Percentiles rank a stretch among this genome's conserved stretches.
phyloP scores from a whole-genome alignment of 1,140 invertebrate genomes.

The Amphibalanus amphitrite region DNA sequence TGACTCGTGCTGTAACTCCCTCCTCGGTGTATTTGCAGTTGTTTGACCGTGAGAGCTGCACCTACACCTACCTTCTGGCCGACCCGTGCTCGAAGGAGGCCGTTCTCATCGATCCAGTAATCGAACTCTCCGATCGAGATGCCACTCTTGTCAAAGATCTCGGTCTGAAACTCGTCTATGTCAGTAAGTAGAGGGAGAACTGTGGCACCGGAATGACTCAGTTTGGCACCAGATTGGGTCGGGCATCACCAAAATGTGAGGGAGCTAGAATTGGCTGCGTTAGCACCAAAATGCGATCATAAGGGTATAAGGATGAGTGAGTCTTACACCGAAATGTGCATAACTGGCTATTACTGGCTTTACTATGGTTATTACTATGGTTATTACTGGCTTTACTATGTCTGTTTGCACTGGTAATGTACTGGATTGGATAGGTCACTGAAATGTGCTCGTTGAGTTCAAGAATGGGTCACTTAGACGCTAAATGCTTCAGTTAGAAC shows the following conservation, averaged over 20 bases:
- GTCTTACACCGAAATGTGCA: too few species aligned
- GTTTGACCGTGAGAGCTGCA: constrained; percentile 77
- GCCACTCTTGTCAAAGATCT: constrained; percentile 59
- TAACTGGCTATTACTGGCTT: too few species aligned
- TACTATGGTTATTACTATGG: too few species aligned
- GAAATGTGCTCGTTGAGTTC: too few species aligned
- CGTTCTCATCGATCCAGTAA: constrained; percentile 88
- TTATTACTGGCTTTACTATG: too few species aligned
- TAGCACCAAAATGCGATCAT: background rate
- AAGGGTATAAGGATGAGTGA: too few species aligned
- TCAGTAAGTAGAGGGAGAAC: constrained; percentile 44
- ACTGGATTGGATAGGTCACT: too few species aligned
- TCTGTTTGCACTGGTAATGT: too few species aligned
- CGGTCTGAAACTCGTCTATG: constrained; percentile 67
- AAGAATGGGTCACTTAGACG: too few species aligned
- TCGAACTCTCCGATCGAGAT: constrained; percentile 72
- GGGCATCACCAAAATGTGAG: constrained; percentile 2
- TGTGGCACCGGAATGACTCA: background rate
- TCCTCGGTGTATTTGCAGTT: constrained; percentile 53
- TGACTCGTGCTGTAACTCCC: too few species aligned
- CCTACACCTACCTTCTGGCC: constrained; percentile 89
- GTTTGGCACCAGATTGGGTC: background rate
- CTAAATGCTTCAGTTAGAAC: too few species aligned
- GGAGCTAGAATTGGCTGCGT: background rate
- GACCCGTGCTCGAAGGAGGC: constrained; percentile 58